A percentile compares a stretch with the other conserved stretches of the same genome.
phyloP scores from a whole-genome alignment of 2,113 vertebrate species.

The Equus quagga region DNA sequence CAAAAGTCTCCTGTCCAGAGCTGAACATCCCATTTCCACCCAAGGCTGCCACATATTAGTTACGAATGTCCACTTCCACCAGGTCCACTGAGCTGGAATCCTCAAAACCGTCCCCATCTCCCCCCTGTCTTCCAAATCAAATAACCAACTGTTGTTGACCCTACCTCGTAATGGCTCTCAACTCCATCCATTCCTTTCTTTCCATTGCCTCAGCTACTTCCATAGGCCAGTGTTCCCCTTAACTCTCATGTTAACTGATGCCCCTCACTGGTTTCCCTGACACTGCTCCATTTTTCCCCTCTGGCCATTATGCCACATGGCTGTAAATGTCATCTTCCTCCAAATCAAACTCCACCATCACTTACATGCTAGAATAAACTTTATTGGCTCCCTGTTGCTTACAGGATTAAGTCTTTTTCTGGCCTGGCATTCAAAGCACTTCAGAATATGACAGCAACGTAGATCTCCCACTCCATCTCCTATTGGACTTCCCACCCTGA shows the following conservation, averaged over 20 bases:
- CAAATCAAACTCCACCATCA: constrained; percentile 29
- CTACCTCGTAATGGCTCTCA: neutral
- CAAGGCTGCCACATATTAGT: neutral
- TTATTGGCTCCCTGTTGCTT: neutral
- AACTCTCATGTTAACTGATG: neutral
- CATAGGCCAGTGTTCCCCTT: neutral
- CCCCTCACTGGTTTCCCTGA: neutral
- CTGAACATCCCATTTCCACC: neutral
- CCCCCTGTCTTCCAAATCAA: constrained; percentile 20
- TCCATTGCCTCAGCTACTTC: neutral
- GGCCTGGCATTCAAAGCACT: neutral
- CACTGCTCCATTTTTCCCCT: neutral
- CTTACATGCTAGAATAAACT: neutral
- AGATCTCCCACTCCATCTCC: neutral
- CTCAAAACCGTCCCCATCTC: neutral
- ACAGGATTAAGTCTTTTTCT: constrained; percentile 13
- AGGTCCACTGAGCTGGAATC: neutral
- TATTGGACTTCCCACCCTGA: neutral
- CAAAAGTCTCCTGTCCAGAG: neutral
- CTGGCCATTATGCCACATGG: neutral
- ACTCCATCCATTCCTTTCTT: neutral
- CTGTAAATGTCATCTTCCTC: neutral
- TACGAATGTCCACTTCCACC: neutral
- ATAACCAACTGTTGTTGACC: neutral
- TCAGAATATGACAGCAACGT: neutral